Conservation (phyloP, 2,113 vertebrate species). For the Candoia aspera region DNA sequence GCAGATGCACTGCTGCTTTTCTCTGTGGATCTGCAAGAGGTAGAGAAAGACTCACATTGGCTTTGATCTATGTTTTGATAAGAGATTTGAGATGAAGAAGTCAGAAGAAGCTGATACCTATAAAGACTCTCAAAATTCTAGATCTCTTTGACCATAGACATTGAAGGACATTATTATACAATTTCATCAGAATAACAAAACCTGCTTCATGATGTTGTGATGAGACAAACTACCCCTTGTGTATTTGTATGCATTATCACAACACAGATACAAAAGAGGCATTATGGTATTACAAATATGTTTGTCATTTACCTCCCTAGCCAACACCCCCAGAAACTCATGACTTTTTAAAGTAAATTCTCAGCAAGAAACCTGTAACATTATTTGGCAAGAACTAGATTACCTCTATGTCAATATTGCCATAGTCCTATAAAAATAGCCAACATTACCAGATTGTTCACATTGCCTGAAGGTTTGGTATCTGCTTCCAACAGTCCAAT, state of each 20-base stretch:
- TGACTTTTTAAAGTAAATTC: neutral
- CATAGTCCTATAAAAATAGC: neutral
- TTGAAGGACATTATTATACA: neutral
- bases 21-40: neutral
- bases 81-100: neutral
- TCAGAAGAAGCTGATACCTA: neutral
- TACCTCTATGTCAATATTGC: neutral
- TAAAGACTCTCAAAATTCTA: neutral
- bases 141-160: neutral
- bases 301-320: neutral
- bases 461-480: neutral
- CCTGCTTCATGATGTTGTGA: neutral
- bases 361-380: neutral
- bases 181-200: neutral
- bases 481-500: neutral
- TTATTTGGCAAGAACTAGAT: neutral
- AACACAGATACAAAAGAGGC: neutral
- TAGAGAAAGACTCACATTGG: neutral
- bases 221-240: neutral
- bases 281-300: neutral
- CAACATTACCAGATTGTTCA: neutral
- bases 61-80: neutral
- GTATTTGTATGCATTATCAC: neutral
- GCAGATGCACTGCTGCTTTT: neutral
- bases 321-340: neutral